Evolutionary conservation across 2,113 vertebrate genomes (phyloP).

Genomic region (Mesembrinibis cayennensis): DNA sequence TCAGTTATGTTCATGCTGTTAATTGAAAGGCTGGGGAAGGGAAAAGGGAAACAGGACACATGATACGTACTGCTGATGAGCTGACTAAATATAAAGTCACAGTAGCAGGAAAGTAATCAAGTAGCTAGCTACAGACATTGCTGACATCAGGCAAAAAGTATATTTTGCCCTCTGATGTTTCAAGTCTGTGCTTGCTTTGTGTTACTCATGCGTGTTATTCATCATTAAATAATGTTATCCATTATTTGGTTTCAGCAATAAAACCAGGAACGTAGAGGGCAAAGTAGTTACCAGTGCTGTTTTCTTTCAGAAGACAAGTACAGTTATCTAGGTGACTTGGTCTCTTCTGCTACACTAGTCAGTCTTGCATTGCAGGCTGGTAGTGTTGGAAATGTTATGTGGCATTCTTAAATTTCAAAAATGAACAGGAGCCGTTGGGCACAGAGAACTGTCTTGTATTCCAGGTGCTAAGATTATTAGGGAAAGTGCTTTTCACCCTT

Average conservation of each 20-base stretch:
- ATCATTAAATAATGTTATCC: not conserved
- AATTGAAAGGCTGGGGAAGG: not conserved
- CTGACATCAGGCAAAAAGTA: conserved; percentile 3
- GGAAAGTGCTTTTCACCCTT: not conserved
- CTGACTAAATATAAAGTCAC: not conserved
- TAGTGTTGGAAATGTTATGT: not conserved
- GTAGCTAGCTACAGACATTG: not conserved
- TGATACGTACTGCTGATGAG: not conserved
- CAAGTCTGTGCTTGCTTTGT: not conserved
- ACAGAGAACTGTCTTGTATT: not conserved
- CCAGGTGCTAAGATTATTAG: not conserved
- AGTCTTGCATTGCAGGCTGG: not conserved
- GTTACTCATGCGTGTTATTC: not conserved
- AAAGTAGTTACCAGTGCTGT: not conserved
- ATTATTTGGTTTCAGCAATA: not conserved
- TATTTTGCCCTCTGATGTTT: conserved; percentile 12
- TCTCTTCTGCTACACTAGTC: accelerated
- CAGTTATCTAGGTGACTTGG: not conserved
- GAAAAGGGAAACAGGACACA: not conserved
- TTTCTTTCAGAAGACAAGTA: not conserved
- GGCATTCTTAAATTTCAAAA: not conserved
- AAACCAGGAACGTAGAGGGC: not conserved
- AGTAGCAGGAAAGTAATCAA: not conserved
- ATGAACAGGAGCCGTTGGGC: not conserved
- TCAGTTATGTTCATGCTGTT: not conserved